Percentiles rank a stretch among this genome's conserved stretches.
phyloP scores from a whole-genome alignment of 2,888 invertebrate genomes.

The Eremobia ochroleuca region DNA sequence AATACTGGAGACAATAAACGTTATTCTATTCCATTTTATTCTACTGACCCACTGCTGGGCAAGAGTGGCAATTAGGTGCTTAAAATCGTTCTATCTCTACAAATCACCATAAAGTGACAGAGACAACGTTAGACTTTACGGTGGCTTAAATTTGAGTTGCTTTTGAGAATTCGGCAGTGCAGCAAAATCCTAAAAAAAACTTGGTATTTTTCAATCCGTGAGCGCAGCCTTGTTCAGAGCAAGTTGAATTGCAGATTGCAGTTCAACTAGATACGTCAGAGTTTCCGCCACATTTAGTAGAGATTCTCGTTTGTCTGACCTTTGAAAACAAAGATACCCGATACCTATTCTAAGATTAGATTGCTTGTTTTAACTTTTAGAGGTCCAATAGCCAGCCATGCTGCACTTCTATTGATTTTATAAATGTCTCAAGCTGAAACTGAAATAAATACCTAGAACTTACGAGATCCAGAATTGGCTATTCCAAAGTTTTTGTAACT shows the following conservation, averaged over 20 bases:
- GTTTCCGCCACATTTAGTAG: constrained; percentile 15
- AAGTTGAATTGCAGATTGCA: background rate
- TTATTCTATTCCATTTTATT: too few relatives aligned
- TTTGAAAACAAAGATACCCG: constrained; percentile 16
- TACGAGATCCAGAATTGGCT: background rate
- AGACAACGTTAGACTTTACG: too few relatives aligned
- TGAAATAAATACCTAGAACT: background rate
- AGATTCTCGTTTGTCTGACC: constrained; percentile 4
- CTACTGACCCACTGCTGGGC: background rate
- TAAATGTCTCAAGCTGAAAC: background rate
- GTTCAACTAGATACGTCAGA: background rate
- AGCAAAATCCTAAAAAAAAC: background rate
- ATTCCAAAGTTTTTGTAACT: background rate
- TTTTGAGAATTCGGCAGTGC: constrained; percentile 1
- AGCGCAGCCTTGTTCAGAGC: background rate
- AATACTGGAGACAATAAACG: too few relatives aligned
- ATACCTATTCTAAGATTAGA: constrained; percentile 27
- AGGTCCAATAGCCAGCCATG: background rate
- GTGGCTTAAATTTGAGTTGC: background rate
- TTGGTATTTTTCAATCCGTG: background rate
- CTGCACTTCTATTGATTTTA: constrained; percentile 1
- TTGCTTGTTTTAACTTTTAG: constrained; percentile 35
- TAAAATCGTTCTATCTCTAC: background rate
- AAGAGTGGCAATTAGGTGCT: background rate
- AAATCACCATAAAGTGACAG: background rate